Evolutionary conservation across 2,888 invertebrate species (phyloP).

Genomic region (Tetanocera ferruginea): DNA sequence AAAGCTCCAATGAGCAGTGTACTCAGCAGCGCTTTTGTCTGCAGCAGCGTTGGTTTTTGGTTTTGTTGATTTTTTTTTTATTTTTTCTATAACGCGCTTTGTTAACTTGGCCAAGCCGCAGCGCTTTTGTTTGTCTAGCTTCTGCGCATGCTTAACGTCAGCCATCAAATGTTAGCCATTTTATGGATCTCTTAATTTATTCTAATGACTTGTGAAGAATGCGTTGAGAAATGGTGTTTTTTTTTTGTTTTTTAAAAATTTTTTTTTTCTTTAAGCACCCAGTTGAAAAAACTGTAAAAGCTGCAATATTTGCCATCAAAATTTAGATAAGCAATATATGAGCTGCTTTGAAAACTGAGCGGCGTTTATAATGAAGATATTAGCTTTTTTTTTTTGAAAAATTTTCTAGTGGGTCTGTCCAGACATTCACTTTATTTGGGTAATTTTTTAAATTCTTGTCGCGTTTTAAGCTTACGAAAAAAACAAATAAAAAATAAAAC

Average conservation of each 20-base stretch:
- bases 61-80: too few species aligned
- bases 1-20: not conserved
- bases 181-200: conserved; percentile 1
- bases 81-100: not conserved
- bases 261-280: not conserved
- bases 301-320: too few species aligned
- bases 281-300: not conserved
- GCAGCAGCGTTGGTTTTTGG: too few species aligned
- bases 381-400: not conserved
- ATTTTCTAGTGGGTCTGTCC: not conserved
- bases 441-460: conserved; percentile 3
- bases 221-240: not conserved
- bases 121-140: not conserved
- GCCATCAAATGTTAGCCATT: not conserved
- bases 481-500: too few species aligned
- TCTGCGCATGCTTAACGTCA: not conserved
- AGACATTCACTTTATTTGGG: not conserved
- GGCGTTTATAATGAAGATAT: too few species aligned
- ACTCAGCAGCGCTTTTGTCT: too few species aligned
- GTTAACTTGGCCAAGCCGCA: not conserved
- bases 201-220: conserved; percentile 7
- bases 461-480: not conserved
- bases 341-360: too few species aligned
- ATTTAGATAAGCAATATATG: too few species aligned
- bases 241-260: too few species aligned